Conservation (phyloP, 2,113 vertebrate genomes). For the Neolamprologus modestus region DNA sequence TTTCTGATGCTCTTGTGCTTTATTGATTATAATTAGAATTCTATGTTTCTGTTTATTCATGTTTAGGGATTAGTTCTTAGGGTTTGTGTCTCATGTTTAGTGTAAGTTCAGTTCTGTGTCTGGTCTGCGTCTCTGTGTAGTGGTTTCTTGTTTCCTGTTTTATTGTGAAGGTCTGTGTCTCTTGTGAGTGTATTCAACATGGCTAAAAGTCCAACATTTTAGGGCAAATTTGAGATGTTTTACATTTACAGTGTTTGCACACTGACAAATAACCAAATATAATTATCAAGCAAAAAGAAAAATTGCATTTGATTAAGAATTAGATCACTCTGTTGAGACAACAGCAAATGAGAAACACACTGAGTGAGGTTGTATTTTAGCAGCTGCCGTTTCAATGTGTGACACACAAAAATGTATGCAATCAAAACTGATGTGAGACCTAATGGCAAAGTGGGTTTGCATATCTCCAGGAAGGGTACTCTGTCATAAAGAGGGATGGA, state of each 20-base stretch:
- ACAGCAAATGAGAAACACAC: background rate
- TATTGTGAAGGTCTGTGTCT: background rate
- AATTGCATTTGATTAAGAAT: background rate
- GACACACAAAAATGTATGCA: background rate
- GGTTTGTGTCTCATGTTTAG: background rate
- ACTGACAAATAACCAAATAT: background rate
- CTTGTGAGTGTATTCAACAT: background rate
- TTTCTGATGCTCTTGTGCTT: background rate
- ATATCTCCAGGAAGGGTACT: conserved; percentile 71
- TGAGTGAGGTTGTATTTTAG: background rate
- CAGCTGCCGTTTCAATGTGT: background rate
- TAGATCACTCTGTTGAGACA: background rate
- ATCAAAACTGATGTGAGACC: background rate
- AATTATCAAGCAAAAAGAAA: background rate
- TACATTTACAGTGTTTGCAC: background rate
- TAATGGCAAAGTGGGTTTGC: background rate
- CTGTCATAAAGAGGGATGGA: conserved; percentile 45
- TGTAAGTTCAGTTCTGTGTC: background rate
- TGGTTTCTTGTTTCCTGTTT: background rate
- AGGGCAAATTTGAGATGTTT: background rate
- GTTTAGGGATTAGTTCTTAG: background rate
- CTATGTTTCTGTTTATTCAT: background rate
- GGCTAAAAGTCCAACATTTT: background rate
- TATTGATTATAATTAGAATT: background rate
- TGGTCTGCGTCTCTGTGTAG: background rate